Evolutionary conservation across 2,113 vertebrate species (phyloP), one percentile per base, ranked within the genome.

Genomic region (Psittacula cyanocephala): DNA sequence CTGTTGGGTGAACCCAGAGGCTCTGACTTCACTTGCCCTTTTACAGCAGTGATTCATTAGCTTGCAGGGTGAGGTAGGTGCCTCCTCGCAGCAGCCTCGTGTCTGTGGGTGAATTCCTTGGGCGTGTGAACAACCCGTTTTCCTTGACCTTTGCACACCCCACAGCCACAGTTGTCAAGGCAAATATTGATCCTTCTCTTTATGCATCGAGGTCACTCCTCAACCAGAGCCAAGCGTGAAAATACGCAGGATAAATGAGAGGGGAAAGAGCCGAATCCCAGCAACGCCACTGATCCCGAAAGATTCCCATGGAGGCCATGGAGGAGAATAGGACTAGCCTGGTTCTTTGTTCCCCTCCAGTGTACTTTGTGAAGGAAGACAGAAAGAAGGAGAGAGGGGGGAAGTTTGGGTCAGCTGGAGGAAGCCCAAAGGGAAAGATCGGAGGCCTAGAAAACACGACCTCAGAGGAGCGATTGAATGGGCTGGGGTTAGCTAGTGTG

Each of bases 181-280:
- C 90, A 96, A 93, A 87, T 87, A 91, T 89, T 92, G 91, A 64
- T 88, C 81, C 80, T 86, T 84, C 82, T 84, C 60, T 81, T 83
- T 68, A 76, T 60, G 50, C 86, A 31, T 70, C 0, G 18, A 88
- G 72, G 86, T 88, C 84, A 86, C 81, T 86, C 82, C 88, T 86
- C n/a, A 13, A 71, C 65, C 28, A 90, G 59, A 88, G 62, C 92
- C 72, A 92, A 84, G 88, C 57, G 11, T 78, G 85, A 53, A 91
- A 95, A 95, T 49, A 57, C 1, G 0, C 37, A 37, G 77, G 72
- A 76, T 87, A 94, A 91, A 43, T 79, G 67, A 41, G 57, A 79
- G 86, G 1, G 24, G 49, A 49, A 88, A 83, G 70, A 95, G 63
- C 65, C 92, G 92, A 65, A 89, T 96, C 88, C 95, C 86, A 87